A percentile compares a stretch with the other conserved stretches of the same genome.
Evolutionary conservation across 2,888 invertebrate species (phyloP).

Genomic region (Blastobasis lacticolella): DNA sequence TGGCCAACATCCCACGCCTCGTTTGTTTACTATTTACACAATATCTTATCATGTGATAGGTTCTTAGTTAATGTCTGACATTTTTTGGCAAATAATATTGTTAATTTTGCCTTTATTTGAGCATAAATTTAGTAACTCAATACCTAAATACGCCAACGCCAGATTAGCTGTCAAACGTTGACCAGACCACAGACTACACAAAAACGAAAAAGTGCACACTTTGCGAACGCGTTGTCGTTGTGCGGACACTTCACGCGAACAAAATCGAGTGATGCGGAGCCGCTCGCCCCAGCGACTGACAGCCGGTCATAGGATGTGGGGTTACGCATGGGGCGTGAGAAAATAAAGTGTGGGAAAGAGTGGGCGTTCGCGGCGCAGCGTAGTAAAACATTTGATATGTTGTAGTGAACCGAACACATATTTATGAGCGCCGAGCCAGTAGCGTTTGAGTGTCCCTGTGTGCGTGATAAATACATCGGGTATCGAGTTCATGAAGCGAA

Average conservation of each 20-base stretch:
- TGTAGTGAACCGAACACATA: constrained; percentile 68
- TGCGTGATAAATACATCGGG: constrained; percentile 49
- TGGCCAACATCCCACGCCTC: constrained; percentile 50
- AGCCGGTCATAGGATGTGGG: constrained; percentile 80
- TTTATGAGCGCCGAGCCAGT: constrained; percentile 54
- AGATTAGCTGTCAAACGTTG: constrained; percentile 63
- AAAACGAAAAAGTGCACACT: constrained; percentile 8
- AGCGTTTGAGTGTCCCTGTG: constrained; percentile 49
- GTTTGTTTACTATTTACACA: constrained; percentile 25
- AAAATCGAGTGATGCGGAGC: constrained; percentile 31
- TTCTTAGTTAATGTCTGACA: constrained; percentile 10
- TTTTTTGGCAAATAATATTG: no score
- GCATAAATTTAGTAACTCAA: constrained; percentile 13
- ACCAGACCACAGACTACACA: constrained; percentile 50
- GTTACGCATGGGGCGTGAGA: constrained; percentile 86
- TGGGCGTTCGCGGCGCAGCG: constrained; percentile 74
- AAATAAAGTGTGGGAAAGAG: constrained; percentile 88
- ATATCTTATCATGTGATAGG: constrained; percentile 14
- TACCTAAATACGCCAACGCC: constrained; percentile 58
- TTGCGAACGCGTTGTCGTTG: constrained; percentile 52
- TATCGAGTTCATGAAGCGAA: constrained; percentile 59
- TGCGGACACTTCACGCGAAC: constrained; percentile 38
- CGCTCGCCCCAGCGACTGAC: constrained; percentile 38
- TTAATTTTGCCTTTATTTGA: constrained; percentile 43
- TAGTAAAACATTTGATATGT: constrained; percentile 77